Conservation (phyloP, 2,888 invertebrate species). For the Nectonema munidae region DNA sequence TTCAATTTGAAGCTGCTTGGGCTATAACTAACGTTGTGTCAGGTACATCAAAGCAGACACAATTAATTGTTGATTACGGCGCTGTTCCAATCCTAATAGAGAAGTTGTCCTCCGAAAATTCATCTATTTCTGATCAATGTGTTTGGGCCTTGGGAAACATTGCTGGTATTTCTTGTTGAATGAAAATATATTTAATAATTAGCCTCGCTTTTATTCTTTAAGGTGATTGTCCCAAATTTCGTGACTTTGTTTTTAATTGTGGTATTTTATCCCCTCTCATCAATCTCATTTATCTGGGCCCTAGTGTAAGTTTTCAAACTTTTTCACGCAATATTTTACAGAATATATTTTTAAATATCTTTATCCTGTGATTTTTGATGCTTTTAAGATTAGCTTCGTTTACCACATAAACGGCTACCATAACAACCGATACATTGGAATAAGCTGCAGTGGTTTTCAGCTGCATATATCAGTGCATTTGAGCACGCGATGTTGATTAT, state of each 20-base stretch:
- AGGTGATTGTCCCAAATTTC: constrained; percentile 29
- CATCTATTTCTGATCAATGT: constrained; percentile 42
- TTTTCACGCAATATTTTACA: too few relatives aligned
- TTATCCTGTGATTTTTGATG: too few relatives aligned
- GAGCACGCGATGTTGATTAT: too few relatives aligned
- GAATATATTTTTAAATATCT: too few relatives aligned
- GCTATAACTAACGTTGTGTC: constrained; percentile 85
- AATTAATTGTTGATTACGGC: constrained; percentile 47
- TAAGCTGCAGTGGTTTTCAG: too few relatives aligned
- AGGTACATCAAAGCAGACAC: constrained; percentile 59
- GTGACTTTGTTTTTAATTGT: constrained; percentile 26
- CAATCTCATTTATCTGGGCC: too few relatives aligned
- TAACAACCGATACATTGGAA: too few relatives aligned
- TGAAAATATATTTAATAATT: background rate
- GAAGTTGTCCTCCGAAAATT: constrained; percentile 34
- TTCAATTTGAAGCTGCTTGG: constrained; percentile 76
- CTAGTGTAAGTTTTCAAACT: too few relatives aligned
- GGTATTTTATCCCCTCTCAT: background rate
- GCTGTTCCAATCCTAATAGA: constrained; percentile 47
- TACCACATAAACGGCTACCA: too few relatives aligned
- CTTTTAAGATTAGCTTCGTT: too few relatives aligned
- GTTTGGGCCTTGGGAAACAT: constrained; percentile 72
- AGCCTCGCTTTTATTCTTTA: constrained; percentile 8
- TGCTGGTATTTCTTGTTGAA: constrained; percentile 33
- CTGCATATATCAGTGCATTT: too few relatives aligned